Conservation (phyloP, 2,113 vertebrate species). For the Piprites chloris region DNA sequence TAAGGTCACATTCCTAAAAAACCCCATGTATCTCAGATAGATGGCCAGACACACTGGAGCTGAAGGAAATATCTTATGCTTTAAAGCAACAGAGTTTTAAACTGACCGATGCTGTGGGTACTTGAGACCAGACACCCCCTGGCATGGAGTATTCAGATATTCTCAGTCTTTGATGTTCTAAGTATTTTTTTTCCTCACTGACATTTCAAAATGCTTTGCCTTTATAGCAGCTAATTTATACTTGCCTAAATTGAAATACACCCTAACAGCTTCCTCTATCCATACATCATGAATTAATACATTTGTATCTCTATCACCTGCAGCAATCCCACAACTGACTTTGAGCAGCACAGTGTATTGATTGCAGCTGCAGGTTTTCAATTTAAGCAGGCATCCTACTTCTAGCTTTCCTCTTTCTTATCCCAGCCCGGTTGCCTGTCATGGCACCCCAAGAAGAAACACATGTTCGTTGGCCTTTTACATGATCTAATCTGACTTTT, state of each 20-base stretch:
- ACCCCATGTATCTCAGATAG: accelerated
- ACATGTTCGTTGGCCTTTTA: not conserved
- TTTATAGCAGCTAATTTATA: not conserved
- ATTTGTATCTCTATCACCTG: not conserved
- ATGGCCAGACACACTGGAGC: not conserved
- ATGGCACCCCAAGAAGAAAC: not conserved
- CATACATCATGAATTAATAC: not conserved
- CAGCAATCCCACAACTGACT: not conserved
- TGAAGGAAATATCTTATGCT: not conserved
- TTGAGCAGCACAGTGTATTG: not conserved
- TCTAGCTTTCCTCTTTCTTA: not conserved
- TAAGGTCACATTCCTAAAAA: not conserved
- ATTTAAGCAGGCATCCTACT: not conserved
- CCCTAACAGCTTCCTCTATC: not conserved
- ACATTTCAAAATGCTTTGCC: not conserved
- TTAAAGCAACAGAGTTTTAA: not conserved
- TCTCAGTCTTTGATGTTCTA: not conserved
- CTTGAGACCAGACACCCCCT: not conserved
- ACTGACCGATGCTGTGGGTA: not conserved
- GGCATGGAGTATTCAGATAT: not conserved
- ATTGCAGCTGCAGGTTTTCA: not conserved
- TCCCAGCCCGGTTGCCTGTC: not conserved
- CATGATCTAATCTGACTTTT: not conserved
- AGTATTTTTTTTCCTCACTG: not conserved
- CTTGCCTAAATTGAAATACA: not conserved